Evolutionary conservation across 2,888 invertebrate species (phyloP), one percentile per base, ranked within the genome.

Genomic region (Sympetrum striolatum): DNA sequence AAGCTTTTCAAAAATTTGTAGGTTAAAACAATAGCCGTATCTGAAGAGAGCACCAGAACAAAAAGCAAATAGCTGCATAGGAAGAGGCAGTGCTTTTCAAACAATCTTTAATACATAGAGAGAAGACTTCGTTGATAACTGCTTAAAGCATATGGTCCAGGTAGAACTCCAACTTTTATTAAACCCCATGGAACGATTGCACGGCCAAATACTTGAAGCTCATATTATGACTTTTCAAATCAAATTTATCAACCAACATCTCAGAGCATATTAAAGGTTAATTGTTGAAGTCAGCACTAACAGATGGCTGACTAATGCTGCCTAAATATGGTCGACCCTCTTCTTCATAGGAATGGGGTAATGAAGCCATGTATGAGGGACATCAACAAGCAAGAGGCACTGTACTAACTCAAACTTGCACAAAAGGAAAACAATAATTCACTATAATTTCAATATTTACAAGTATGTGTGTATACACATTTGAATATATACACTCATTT

Each of bases 331-430:
- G 86, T 86, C 60, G 64, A 86, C 86, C 18, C 86, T 86, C 60
- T 53, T 82, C 53, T 39, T 31, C 86, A 86, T 86, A n/a, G 53
- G 86, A 31, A 35, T 64, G 60, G 37, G 86, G 22, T 60, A 25
- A 73, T 73, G 31, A 73, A 60, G 35, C 86, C 86, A 60, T 86
- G 31, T 86, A 60, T 10, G 35, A 60, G 60, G 60, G 60, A 86
- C 86, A 60, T 60, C 60, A 86, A 86, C 60, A 86, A 86, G 86
- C 86, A 86, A 60, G 86, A 86, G 86, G 86, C 86, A 86, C 86
- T n/a, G 31, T 60, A 86, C 86, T 86, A 86, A 60, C 60, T 37
- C 58, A 86, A 86, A 86, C 86, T 86, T 60, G 60, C 60, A 37
- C 31, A 64, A 60, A 86, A 80, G 25, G 53, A 86, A 86, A 86